Base-by-base conservation (phyloP, 2,113 vertebrate genomes). In the Coptodon rendalli region DNA sequence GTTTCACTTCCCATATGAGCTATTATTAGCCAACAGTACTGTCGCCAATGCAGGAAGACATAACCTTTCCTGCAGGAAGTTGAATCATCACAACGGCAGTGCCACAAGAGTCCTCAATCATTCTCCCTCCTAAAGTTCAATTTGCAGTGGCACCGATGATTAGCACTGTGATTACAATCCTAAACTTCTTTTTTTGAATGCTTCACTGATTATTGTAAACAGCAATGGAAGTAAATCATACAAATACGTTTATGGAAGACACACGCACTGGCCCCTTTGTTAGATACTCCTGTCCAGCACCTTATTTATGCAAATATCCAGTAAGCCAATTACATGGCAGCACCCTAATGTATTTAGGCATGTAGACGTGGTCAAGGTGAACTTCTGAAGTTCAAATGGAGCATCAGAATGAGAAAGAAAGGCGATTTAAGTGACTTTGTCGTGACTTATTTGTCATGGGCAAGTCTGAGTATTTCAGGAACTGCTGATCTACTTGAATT, bases 11-110 rank as follows among this genome's bases (percentile, higher is more conserved):
- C 83, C 43, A 83, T 38, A 6, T 14, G 5, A 34, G 13, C 85
- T 90, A 91, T 85, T 76, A 83, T 87, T 89, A 93, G 16, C 48
- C 8, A 11, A 29, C 52, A 68, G 7, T 31, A 80, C 79, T 88
- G 86, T 89, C 8, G 66, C 36, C 81, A 45, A 85, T 68, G 43
- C 56, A 90, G 91, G 71, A 88, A 84, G 52, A 83, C 12, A 59
- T 86, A 63, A 53, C 34, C 82, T 86, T 63, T 89, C 71, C 87
- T 63, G 4, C 10, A 9, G 87, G 92, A 93, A 40, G 73, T 68
- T 82, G 53, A 88, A 59, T 92, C 89, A 93, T 83, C 66, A 24
- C 63, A 66, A 9, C 3, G 36, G 73, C 11, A 22, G 36, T 63
- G 14, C 82, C 85, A 59, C 11, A 9, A 6, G 27, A 50, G 78